These are phyloP conservation scores for Teinopalpus imperialis DNA, from an alignment of 2,888 invertebrate genomes.

Conservation along the genomic window DNA sequence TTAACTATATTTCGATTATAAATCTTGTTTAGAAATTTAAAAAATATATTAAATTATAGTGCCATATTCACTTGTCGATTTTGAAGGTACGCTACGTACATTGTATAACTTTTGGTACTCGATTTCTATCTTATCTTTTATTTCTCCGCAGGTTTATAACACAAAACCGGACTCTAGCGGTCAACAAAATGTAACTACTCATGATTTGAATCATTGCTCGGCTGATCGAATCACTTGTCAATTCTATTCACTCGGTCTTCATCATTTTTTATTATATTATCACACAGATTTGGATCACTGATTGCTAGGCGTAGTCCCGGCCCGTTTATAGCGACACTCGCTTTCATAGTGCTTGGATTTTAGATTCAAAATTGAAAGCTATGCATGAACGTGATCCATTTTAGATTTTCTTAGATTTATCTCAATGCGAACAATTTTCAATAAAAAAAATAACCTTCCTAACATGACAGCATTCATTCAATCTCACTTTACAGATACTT, in stretches of 20 bases:
- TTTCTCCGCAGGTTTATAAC: slow-evolving; percentile 82
- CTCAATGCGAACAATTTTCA: not conserved
- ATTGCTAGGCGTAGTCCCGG: slow-evolving; percentile 33
- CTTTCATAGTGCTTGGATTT: slow-evolving; percentile 19
- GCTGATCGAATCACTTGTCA: slow-evolving; percentile 75
- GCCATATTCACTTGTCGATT: slow-evolving; percentile 59
- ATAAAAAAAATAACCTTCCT: no score
- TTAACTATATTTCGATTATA: no score
- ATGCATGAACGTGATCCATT: slow-evolving; percentile 22
- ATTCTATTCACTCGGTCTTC: slow-evolving; percentile 68
- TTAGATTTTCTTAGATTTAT: slow-evolving; percentile 12
- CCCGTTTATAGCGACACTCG: slow-evolving; percentile 19
- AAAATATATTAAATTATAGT: no score
- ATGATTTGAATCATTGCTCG: slow-evolving; percentile 69
- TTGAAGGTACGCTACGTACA: slow-evolving; percentile 53
- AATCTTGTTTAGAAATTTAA: no score
- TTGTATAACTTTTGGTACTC: slow-evolving; percentile 54
- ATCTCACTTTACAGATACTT: slow-evolving; percentile 21
- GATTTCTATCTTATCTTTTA: slow-evolving; percentile 77
- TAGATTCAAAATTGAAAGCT: slow-evolving; percentile 24
- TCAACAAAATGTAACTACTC: slow-evolving; percentile 82
- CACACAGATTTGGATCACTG: slow-evolving; percentile 71
- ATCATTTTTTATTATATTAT: slow-evolving; percentile 62
- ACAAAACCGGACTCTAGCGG: slow-evolving; percentile 82
- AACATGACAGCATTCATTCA: slow-evolving; percentile 20